phyloP scores from a whole-genome alignment of 2,113 vertebrate genomes.

The Gopherus flavomarginatus region DNA sequence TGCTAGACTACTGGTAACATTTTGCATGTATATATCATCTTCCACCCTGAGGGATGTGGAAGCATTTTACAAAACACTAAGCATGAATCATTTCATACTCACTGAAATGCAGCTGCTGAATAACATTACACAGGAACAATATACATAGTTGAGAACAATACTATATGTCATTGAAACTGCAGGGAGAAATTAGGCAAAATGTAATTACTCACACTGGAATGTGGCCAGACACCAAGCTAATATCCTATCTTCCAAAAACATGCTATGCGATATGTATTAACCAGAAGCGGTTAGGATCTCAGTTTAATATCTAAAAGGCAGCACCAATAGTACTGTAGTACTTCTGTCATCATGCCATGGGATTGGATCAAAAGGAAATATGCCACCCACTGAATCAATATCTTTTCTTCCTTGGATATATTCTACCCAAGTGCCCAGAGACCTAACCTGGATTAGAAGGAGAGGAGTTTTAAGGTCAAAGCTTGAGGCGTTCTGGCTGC shows the following conservation, averaged over 20 bases:
- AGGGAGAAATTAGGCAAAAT: background rate
- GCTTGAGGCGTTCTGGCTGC: background rate
- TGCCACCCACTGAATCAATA: background rate
- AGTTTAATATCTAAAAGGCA: background rate
- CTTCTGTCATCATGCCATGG: fast-evolving
- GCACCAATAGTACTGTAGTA: background rate
- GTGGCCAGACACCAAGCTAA: background rate
- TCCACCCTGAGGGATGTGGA: background rate
- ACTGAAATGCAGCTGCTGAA: background rate
- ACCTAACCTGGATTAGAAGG: background rate
- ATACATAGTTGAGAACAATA: background rate
- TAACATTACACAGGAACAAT: background rate
- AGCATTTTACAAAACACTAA: background rate
- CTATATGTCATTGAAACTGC: background rate
- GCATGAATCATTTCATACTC: background rate
- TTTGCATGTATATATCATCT: background rate
- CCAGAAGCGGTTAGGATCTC: background rate
- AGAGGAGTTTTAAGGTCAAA: background rate
- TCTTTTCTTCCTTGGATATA: background rate
- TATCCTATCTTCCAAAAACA: background rate
- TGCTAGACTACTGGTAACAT: background rate
- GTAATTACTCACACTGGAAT: background rate
- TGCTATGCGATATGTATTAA: background rate
- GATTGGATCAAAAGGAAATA: background rate
- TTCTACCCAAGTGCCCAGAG: background rate